These are phyloP conservation scores for Julus scandinavius DNA, from an alignment of 2,888 invertebrate species.

Conservation along the genomic window DNA sequence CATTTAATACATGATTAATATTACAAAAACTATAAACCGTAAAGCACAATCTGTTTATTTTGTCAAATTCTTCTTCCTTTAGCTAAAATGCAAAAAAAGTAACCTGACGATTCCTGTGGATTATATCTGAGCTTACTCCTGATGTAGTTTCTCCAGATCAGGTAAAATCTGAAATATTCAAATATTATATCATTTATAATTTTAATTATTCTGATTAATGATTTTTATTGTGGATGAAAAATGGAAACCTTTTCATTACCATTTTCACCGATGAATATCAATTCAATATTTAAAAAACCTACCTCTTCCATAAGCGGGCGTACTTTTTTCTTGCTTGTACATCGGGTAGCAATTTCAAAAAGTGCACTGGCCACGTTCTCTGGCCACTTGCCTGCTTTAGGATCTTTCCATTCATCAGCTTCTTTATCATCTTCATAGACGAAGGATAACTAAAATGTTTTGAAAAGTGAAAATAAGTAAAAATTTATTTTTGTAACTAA, in stretches of 20 bases:
- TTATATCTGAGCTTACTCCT: not conserved
- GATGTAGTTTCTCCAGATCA: not conserved
- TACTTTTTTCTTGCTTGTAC: constrained; percentile 70
- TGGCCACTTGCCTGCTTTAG: constrained; percentile 70
- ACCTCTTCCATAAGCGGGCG: constrained; percentile 71
- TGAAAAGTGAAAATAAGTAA: not conserved
- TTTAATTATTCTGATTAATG: not conserved
- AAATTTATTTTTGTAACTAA: not conserved
- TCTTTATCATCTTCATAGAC: constrained; percentile 71
- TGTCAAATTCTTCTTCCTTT: not conserved
- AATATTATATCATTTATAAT: not conserved
- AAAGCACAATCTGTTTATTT: too few species aligned
- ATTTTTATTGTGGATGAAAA: too few species aligned
- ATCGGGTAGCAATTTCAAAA: constrained; percentile 71
- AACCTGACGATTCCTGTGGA: not conserved
- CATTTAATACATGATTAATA: too few species aligned
- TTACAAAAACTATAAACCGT: not conserved
- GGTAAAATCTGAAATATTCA: constrained; percentile 5
- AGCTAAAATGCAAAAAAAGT: not conserved
- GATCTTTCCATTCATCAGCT: constrained; percentile 71
- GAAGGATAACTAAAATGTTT: constrained; percentile 66
- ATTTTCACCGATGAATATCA: not conserved
- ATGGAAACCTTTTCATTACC: too few species aligned
- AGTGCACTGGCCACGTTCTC: constrained; percentile 68
- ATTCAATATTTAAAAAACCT: not conserved